A percentile compares a stretch with the other conserved stretches of the same genome.
phyloP scores from a whole-genome alignment of 2,888 invertebrate genomes.

The Agrenia bidenticulata region DNA sequence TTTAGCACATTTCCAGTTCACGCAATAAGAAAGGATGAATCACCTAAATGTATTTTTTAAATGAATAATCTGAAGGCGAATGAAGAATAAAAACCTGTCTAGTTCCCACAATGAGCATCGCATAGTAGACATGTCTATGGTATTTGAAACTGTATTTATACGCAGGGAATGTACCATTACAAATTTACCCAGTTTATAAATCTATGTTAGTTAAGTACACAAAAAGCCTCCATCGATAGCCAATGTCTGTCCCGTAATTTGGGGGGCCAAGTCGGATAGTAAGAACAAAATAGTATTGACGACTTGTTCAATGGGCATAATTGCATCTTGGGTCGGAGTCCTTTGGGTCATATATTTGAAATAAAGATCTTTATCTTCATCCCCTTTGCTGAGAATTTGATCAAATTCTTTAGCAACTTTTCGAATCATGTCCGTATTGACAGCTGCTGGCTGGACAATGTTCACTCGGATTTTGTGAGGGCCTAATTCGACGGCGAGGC shows the following conservation, averaged over 20 bases:
- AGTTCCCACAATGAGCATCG: too few relatives aligned
- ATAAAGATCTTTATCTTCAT: constrained; percentile 64
- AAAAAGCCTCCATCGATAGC: constrained; percentile 40
- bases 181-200: too few relatives aligned
- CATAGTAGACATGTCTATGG: too few relatives aligned
- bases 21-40: too few relatives aligned
- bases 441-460: constrained; percentile 87
- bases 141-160: too few relatives aligned
- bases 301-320: constrained; percentile 76
- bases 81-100: too few relatives aligned
- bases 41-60: too few relatives aligned
- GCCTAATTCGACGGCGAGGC: constrained; percentile 84
- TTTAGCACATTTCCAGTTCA: too few relatives aligned
- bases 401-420: too few relatives aligned
- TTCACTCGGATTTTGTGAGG: constrained; percentile 78
- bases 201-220: constrained; percentile 13
- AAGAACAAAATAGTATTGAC: constrained; percentile 74
- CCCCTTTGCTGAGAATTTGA: constrained; percentile 77
- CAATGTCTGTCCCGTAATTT: constrained; percentile 40
- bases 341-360: constrained; percentile 75
- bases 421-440: constrained; percentile 88
- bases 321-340: constrained; percentile 72
- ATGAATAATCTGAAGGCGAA: too few relatives aligned
- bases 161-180: too few relatives aligned
- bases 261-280: constrained; percentile 61